Conservation (phyloP, 2,113 vertebrate species). For the Sinocyclocheilus anophthalmus region DNA sequence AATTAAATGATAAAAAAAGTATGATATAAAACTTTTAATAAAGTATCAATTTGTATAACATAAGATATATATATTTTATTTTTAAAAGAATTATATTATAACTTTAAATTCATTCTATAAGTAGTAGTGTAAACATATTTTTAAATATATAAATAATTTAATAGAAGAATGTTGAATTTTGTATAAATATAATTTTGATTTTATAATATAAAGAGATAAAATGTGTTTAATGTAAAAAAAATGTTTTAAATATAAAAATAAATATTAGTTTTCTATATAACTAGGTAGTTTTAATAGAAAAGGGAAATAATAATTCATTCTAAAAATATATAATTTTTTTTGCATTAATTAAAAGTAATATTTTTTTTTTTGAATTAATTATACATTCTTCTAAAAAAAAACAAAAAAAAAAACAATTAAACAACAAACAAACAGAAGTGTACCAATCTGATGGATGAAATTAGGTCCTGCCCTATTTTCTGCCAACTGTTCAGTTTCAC, state of each 20-base stretch:
- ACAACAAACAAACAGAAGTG: neutral
- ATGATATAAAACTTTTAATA: neutral
- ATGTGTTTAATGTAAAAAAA: neutral
- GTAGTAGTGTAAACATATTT: neutral
- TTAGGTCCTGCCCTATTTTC: neutral
- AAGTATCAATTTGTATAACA: too few species aligned
- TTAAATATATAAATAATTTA: neutral
- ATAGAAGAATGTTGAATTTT: neutral
- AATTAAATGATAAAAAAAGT: too few species aligned
- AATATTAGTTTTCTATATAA: neutral
- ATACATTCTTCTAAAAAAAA: neutral
- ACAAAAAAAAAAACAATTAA: too few species aligned
- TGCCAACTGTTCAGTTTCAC: neutral
- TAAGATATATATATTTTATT: neutral
- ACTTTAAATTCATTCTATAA: neutral
- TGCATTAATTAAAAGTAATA: too few species aligned
- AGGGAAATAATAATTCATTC: too few species aligned
- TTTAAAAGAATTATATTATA: neutral
- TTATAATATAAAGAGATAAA: neutral
- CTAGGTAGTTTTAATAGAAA: too few species aligned
- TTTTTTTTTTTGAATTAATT: too few species aligned
- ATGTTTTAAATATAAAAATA: neutral
- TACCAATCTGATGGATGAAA: neutral
- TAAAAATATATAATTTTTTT: too few species aligned
- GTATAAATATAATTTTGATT: neutral